Base-by-base conservation (phyloP, 1,140 invertebrate genomes). In the Platyscapa corneri region DNA sequence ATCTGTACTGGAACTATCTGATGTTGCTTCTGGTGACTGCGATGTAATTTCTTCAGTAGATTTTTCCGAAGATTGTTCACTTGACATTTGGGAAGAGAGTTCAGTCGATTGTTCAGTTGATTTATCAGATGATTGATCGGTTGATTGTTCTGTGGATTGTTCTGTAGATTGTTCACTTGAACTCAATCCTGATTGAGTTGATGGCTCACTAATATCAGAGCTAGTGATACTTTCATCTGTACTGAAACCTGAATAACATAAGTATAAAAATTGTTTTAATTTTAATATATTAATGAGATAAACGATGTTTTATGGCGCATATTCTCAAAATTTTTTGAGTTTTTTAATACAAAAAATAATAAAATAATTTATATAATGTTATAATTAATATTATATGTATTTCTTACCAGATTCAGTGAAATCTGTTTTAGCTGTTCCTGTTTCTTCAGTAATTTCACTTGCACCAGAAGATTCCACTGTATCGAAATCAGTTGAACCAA, bases 201-300 rank as follows among this genome's bases (percentile, higher is more conserved):
- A 60, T 49, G 46, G 74, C 0, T 83, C 86, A 64, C 82, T 88
- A 18, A 80, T 74, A 32, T 81, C 89, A 42, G 82, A 83, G 14
- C 7, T 37, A 80, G 84, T 49, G 12, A 86, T 82, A 34, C 81
- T 87, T 84, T 86, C 74, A 18, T 70, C 83, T 60, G 75, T 53
- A 75, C 83, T 70, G 18, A 77, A 70, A 39, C 75, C 46, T 84
- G 70, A 32, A 60, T 79, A 60, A 18, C 3, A 18, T n/a, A 27
- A 20, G n/a, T 39, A 70, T 34, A 30, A 67, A 67, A n/a, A 46
- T 7, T 34, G 12, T 14, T 10, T 34, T 34, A 53, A 18, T 10
- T 53, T 53, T 53, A 53, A 53, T 53, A 53, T 2, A 53, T 53
- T 14, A 30, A 67, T 34, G 3, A 67, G 34, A 34, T 34, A 0